Percentiles rank a stretch among this genome's conserved stretches.
Evolutionary conservation across 1,140 invertebrate species (phyloP).

Genomic region (Bombus confusus): DNA sequence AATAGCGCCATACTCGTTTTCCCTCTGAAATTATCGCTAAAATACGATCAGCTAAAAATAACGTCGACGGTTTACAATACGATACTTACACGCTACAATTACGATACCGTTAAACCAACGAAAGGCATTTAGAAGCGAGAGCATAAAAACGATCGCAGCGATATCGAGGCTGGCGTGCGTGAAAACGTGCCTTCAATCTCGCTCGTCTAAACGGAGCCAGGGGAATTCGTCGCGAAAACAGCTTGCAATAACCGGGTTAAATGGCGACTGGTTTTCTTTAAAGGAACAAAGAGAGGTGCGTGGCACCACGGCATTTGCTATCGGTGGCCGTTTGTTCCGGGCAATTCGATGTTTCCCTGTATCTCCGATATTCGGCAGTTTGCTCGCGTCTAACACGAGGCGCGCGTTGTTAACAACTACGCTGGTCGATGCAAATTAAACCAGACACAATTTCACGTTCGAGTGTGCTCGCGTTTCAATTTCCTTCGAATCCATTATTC

Average conservation of each 20-base stretch:
- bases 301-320: background rate
- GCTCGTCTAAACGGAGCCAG: background rate
- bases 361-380: background rate
- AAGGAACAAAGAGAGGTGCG: background rate
- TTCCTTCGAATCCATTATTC: slow-evolving; percentile 31
- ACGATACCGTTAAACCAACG: background rate
- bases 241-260: background rate
- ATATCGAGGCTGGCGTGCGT: background rate
- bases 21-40: background rate
- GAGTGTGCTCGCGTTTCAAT: slow-evolving; percentile 22
- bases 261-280: background rate
- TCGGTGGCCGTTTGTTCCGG: background rate
- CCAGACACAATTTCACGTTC: slow-evolving; percentile 7
- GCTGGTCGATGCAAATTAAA: slow-evolving; percentile 32
- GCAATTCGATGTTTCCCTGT: slow-evolving; percentile 9
- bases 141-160: background rate
- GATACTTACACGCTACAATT: background rate
- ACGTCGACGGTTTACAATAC: background rate
- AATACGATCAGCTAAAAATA: background rate
- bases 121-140: background rate
- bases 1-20: background rate
- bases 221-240: background rate
- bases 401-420: slow-evolving; percentile 5
- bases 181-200: background rate
- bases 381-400: background rate